Conservation (phyloP, 1,140 invertebrate genomes). For the Solenopsis fugax region DNA sequence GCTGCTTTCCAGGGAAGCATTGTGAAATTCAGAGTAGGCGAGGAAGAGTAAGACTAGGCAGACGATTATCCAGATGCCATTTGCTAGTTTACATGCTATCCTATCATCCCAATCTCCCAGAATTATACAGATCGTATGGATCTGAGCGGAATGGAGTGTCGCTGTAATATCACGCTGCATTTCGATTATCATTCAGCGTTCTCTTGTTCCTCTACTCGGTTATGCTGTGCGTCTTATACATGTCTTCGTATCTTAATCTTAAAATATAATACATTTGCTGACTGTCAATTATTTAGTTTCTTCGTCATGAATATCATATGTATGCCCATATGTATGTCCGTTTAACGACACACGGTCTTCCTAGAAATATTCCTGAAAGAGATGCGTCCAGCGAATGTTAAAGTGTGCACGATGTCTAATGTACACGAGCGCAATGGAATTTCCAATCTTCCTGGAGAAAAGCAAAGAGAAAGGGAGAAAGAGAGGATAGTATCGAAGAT, state of each 20-base stretch:
- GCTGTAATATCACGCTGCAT: constrained; percentile 31
- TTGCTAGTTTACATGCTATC: constrained; percentile 63
- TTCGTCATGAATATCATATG: constrained; percentile 1
- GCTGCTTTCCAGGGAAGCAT: background rate
- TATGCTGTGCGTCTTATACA: background rate
- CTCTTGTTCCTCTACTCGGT: background rate
- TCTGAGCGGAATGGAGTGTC: constrained; percentile 24
- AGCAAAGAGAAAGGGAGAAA: too few relatives aligned
- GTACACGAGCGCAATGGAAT: constrained; percentile 48
- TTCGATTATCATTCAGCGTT: background rate
- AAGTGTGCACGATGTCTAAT: background rate
- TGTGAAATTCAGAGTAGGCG: background rate
- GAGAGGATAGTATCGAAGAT: constrained; percentile 51
- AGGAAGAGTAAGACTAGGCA: background rate
- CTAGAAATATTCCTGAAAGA: background rate
- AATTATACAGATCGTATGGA: constrained; percentile 66
- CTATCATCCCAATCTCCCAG: constrained; percentile 38
- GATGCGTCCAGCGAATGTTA: background rate
- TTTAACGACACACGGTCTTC: background rate
- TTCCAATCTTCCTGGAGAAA: constrained; percentile 60
- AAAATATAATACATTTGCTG: background rate
- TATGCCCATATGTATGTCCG: too few relatives aligned
- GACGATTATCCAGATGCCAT: constrained; percentile 63
- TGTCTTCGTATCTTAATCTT: background rate
- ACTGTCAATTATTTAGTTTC: background rate